Conservation (phyloP, 35 echinoderm and acorn worm genomes). For the Acanthaster planci region DNA sequence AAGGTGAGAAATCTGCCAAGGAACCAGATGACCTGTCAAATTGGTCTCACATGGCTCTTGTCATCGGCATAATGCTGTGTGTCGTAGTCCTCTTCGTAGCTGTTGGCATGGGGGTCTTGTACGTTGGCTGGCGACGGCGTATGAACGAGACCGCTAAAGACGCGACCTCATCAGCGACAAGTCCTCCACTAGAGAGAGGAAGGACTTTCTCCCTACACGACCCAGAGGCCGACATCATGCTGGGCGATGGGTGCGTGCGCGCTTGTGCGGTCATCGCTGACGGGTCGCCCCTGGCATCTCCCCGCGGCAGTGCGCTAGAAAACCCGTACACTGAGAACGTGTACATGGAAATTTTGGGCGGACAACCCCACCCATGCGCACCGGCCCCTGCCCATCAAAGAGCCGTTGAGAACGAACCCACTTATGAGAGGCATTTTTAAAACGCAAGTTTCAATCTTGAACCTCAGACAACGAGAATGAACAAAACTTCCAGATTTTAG, state of each 20-base stretch:
- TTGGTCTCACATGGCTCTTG: neutral
- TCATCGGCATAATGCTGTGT: neutral
- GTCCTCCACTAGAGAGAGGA: neutral
- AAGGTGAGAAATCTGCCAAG: neutral
- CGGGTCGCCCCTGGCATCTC: neutral
- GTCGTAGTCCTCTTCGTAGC: neutral
- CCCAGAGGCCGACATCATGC: constrained; percentile 4
- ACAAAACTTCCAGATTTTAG: too few species aligned
- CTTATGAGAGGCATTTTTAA: constrained; percentile 21
- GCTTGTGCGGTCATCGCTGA: neutral
- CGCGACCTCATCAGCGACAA: neutral
- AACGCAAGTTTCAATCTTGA: neutral
- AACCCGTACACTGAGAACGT: neutral
- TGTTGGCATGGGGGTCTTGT: neutral
- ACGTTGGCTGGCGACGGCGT: neutral
- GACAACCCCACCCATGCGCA: neutral
- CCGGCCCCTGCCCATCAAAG: neutral
- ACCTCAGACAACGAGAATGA: too few species aligned
- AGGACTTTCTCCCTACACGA: neutral
- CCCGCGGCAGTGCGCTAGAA: too few species aligned
- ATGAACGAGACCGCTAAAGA: neutral
- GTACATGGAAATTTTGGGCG: neutral
- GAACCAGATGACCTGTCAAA: neutral
- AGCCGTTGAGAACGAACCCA: neutral
- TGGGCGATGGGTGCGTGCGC: neutral